Evolutionary conservation across 2,797 vertebrate genomes (phyloP), one percentile per base, ranked within the genome.

Genomic region (Nothura maculosa): DNA sequence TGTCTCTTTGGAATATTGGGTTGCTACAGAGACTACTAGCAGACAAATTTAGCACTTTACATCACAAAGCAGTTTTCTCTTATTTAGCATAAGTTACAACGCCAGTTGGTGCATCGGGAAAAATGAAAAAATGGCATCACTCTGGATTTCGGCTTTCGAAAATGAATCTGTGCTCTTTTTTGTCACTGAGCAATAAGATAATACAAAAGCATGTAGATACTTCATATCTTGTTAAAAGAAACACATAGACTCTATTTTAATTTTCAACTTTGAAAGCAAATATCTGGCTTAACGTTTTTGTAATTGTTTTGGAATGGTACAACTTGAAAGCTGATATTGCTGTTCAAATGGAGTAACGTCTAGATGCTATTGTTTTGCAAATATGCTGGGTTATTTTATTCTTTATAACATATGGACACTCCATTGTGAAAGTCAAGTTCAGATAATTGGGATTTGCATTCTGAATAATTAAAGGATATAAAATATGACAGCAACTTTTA

Each of bases 11-110:
- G 94, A 97, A 97, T 97, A 98, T 98, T 97, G 97, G 96, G 97
- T 98, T 98, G 97, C 98, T 93, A 95, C 96, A 98, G 97, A 98
- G 98, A 98, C 96, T 93, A 95, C 94, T 92, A 92, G 89, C 93
- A 97, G 97, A 97, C 97, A 96, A 97, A 93, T 97, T 96, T 96
- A 97, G 96, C 92, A 91, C 90, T 97, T 98, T 95, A 94, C 84
- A 96, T 95, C 89, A 94, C 86, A 97, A 94, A 93, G 88, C 79
- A 83, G 74, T 87, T 84, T 96, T 96, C 87, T 91, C 62, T 76
- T 90, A 92, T 92, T 89, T 96, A 79, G 86, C 70, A 95, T 85
- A 93, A 89, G 77, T 94, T 91, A 79, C 85, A 40, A 74, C 66
- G 77, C 63, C 92, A 67, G 91, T 83, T 77, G 78, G 74, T 89